These are phyloP conservation scores for Barbus barbus DNA, from an alignment of 2,113 vertebrate genomes.

Conservation along the genomic window DNA sequence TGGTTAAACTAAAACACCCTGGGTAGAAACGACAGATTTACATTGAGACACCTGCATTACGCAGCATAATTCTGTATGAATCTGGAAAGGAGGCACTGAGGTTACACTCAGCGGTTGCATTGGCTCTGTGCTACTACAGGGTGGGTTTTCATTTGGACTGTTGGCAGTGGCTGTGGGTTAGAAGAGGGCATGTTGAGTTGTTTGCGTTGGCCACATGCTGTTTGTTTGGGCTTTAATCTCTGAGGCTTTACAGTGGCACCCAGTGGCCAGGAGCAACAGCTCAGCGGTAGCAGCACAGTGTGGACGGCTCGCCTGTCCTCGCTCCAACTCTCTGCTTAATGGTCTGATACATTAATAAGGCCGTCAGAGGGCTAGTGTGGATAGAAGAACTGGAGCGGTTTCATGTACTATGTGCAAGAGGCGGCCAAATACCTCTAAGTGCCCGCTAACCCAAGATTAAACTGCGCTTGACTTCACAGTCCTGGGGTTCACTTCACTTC, in stretches of 20 bases:
- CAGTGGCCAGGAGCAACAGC: constrained; percentile 58
- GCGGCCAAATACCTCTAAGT: constrained; percentile 41
- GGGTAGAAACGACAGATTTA: neutral
- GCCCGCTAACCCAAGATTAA: constrained; percentile 28
- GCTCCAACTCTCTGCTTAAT: constrained; percentile 26
- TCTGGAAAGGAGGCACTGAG: constrained; percentile 36
- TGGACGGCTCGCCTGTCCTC: constrained; percentile 2
- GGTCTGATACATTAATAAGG: constrained; percentile 28
- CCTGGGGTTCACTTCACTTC: constrained; percentile 8
- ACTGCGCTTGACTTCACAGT: constrained; percentile 6
- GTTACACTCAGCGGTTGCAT: constrained; percentile 41
- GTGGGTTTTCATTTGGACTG: constrained; percentile 10
- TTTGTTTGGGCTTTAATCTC: constrained; percentile 57
- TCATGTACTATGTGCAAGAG: constrained; percentile 37
- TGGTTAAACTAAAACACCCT: neutral
- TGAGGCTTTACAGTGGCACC: constrained; percentile 41
- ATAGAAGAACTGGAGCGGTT: constrained; percentile 17
- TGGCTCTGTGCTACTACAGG: constrained; percentile 28
- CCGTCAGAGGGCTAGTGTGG: neutral
- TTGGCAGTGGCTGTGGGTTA: constrained; percentile 19
- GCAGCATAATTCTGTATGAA: neutral
- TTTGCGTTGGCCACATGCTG: constrained; percentile 46
- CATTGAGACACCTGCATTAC: constrained; percentile 12
- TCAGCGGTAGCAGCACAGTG: constrained; percentile 25
- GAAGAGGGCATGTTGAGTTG: constrained; percentile 28